Evolutionary conservation across 2,797 vertebrate genomes (phyloP), one percentile per base, ranked within the genome.

Genomic region (Holocentrus rufus): DNA sequence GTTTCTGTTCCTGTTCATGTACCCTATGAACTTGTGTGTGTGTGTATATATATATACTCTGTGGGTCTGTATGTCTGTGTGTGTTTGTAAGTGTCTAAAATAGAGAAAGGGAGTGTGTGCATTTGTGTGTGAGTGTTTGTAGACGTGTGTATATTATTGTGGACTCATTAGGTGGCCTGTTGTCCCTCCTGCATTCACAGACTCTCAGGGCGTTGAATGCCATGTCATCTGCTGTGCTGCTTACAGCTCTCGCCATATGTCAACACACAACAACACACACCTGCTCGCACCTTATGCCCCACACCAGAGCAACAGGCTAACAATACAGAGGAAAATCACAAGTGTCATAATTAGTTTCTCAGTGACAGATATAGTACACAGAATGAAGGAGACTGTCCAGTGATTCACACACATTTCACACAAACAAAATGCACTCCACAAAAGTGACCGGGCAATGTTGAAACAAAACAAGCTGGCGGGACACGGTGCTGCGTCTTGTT

Each of bases 21-120:
- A 78, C 65, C 72, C 83, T n/a, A 1, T 86, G 77, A 87, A 80
- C 79, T 58, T 25, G 20, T 13, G 30, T 47, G 36, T 72, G 60
- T 69, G 25, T 79, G 84, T 78, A 87, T 88, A 87, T 70, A 85
- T 76, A 8, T 27, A n/a, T n/a, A n/a, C n/a, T n/a, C n/a, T n/a
- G n/a, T n/a, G n/a, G n/a, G n/a, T 27, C 60, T 67, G 58, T 23
- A 34, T 65, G 69, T 74, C 20, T 65, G 27, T 52, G 31, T 20
- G 20, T 57, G 13, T 42, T 27, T 34, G 31, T 34, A 8, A 34
- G 5, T 34, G 31, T 34, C 31, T 5, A 34, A 20, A n/a, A 77
- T 30, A 47, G 44, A 47, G 44, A 56, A 50, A 36, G 49, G 1
- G n/a, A 46, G 39, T 22, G 27, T 59, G 20, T n/a, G 1, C 11